Conservation (phyloP, 2,888 invertebrate species). For the Acheta domesticus region DNA sequence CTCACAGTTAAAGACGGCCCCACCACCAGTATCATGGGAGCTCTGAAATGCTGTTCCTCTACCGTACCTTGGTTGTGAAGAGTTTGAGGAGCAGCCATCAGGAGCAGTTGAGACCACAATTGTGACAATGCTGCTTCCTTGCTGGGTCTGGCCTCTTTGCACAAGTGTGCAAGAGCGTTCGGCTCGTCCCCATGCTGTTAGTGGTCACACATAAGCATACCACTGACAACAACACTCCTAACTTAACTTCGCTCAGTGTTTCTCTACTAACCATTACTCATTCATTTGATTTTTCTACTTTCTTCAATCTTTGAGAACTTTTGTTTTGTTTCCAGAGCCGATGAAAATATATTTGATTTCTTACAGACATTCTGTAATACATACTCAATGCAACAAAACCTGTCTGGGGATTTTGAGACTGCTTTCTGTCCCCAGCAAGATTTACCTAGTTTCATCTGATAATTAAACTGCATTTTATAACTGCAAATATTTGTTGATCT, state of each 20-base stretch:
- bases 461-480: too few species aligned
- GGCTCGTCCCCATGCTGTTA: constrained; percentile 61
- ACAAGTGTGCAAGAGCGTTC: constrained; percentile 45
- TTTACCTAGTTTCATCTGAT: too few species aligned
- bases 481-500: too few species aligned
- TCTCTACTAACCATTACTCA: constrained; percentile 40
- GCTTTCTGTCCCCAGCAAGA: too few species aligned
- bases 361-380: not conserved
- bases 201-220: constrained; percentile 47
- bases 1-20: too few species aligned
- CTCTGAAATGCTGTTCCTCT: too few species aligned
- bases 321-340: not conserved
- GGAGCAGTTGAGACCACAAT: constrained; percentile 53
- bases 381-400: too few species aligned
- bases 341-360: not conserved
- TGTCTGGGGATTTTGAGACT: too few species aligned
- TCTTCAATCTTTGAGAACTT: too few species aligned
- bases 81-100: constrained; percentile 47
- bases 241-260: constrained; percentile 34
- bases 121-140: constrained; percentile 41
- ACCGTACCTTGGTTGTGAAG: constrained; percentile 32
- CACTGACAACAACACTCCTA: constrained; percentile 23
- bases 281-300: too few species aligned
- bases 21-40: too few species aligned
- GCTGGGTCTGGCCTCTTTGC: constrained; percentile 40